These are phyloP conservation scores for Mimas tiliae DNA, from an alignment of 2,888 invertebrate species.

Conservation along the genomic window DNA sequence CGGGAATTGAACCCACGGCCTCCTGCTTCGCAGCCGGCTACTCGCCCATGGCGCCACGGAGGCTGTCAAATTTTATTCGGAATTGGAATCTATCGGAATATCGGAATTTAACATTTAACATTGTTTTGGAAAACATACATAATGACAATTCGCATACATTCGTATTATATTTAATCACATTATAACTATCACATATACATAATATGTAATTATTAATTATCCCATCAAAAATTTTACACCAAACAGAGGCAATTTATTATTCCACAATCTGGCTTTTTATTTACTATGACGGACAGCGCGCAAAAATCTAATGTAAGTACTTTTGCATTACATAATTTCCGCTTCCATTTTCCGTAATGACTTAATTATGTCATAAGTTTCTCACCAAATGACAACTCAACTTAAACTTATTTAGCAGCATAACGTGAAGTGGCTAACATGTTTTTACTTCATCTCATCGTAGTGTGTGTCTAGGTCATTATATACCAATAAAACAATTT, in stretches of 20 bases:
- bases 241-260: not conserved
- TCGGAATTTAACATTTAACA: not conserved
- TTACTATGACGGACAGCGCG: not conserved
- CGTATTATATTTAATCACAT: not conserved
- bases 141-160: not conserved
- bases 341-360: conserved; percentile 10
- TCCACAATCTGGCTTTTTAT: not conserved
- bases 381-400: not conserved
- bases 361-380: conserved; percentile 20
- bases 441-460: conserved; percentile 2
- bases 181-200: no score
- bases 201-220: not conserved
- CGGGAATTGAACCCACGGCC: no score
- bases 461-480: no score
- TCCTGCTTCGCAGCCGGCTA: no score
- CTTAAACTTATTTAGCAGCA: not conserved
- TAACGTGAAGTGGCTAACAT: not conserved
- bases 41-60: no score
- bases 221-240: not conserved
- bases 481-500: no score
- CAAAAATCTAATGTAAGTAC: conserved; percentile 4
- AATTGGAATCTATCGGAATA: no score
- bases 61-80: no score
- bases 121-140: not conserved
- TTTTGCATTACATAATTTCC: conserved; percentile 1